Evolutionary conservation across 2,888 invertebrate species (phyloP).

Genomic region (Phyto melanocephala): DNA sequence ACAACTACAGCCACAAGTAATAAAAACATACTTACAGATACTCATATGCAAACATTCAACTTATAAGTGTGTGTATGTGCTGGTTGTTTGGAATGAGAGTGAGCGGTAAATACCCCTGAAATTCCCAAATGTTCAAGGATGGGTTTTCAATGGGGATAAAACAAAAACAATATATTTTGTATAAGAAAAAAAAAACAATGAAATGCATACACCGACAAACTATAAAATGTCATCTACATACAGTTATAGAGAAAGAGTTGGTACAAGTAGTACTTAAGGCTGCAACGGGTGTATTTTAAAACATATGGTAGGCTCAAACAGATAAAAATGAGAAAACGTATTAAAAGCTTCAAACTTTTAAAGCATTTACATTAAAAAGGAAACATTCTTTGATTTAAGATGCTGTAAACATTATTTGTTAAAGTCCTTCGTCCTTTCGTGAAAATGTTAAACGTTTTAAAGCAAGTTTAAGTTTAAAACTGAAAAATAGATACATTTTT

Average conservation of each 20-base stretch:
- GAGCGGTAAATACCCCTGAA: constrained; percentile 4
- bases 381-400: neutral
- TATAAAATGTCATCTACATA: neutral
- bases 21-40: neutral
- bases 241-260: neutral
- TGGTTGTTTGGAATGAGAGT: neutral
- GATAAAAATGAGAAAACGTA: neutral
- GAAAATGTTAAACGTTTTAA: too few species aligned
- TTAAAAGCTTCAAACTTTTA: neutral
- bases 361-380: too few species aligned
- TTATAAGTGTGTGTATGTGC: neutral
- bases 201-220: constrained; percentile 4
- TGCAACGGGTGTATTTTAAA: neutral
- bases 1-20: constrained; percentile 15
- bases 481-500: too few species aligned
- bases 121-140: constrained; percentile 12
- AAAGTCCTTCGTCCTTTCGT: too few species aligned
- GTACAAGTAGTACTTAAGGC: neutral
- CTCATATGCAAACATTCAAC: neutral
- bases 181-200: neutral
- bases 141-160: neutral
- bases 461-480: too few species aligned
- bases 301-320: neutral
- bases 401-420: too few species aligned
- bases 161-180: constrained; percentile 22